Percentiles rank a stretch among this genome's conserved stretches.
Evolutionary conservation across 1,140 invertebrate genomes (phyloP).

Genomic region (Eciton burchellii): DNA sequence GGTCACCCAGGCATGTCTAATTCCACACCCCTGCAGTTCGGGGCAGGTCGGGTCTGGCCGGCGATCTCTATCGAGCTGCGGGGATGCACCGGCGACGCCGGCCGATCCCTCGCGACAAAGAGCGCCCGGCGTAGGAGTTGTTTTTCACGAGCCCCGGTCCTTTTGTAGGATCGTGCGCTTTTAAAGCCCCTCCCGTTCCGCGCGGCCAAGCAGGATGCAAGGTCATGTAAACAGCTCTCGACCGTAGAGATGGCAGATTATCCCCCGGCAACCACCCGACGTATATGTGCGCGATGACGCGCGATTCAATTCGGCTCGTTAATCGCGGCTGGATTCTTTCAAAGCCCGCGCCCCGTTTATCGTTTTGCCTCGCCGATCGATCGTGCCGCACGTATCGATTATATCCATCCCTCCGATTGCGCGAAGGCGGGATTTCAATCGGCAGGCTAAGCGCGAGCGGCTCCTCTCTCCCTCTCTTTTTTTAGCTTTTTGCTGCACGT

Average conservation of each 20-base stretch:
- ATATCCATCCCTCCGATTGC: neutral
- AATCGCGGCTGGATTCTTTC: neutral
- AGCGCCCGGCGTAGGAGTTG: conserved; percentile 41
- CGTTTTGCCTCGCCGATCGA: neutral
- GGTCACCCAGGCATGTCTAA: conserved; percentile 69
- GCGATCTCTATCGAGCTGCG: conserved; percentile 69
- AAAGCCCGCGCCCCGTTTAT: neutral
- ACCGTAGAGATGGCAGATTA: neutral
- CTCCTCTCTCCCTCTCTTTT: too few species aligned
- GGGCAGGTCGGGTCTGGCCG: conserved; percentile 64
- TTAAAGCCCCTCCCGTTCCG: conserved; percentile 43
- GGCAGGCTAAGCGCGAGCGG: neutral
- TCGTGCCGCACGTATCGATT: neutral
- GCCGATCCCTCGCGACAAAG: conserved; percentile 36
- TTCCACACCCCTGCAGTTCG: conserved; percentile 62
- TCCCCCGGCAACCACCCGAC: neutral
- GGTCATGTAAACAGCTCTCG: conserved; percentile 49
- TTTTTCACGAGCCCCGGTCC: conserved; percentile 52
- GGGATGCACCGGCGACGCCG: conserved; percentile 58
- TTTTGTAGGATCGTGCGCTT: conserved; percentile 51
- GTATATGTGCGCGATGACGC: neutral
- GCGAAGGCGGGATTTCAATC: neutral
- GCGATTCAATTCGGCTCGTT: neutral
- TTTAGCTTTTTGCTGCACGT: neutral
- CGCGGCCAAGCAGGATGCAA: conserved; percentile 32